Evolutionary conservation across 2,113 vertebrate genomes (phyloP), one percentile per base, ranked within the genome.

Genomic region (Sardina pilchardus): DNA sequence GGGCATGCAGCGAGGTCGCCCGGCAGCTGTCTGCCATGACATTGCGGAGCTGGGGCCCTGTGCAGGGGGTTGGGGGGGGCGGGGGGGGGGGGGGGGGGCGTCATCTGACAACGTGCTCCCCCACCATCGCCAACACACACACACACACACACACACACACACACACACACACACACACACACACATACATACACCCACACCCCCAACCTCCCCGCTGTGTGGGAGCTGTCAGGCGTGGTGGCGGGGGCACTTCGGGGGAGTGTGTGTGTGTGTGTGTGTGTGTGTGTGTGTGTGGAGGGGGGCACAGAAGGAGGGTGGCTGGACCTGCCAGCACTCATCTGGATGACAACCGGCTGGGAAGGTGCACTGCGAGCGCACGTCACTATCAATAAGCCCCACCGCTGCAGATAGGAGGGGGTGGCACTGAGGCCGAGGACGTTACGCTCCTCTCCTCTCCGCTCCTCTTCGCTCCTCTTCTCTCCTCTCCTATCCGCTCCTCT

Each of bases 311-410:
- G 71, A 78, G 92, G 91, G 89, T 91, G 92, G 91, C 91, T 85
- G 17, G 93, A 94, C 90, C 96, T 96, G 96, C 96, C 96, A 96
- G 95, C 94, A 90, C 91, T 91, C 90, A 90, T 96, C 81, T 93
- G 86, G 50, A 1, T 97, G 96, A 97, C 91, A 95, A 91, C 94
- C 81, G 85, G 90, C 95, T 93, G 88, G 92, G 93, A 96, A 97
- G 95, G 95, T 96, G 94, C 95, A 95, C 93, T 93, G 89, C 94
- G 89, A 94, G 95, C 95, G 91, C 93, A 90, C 93, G 92, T 95
- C 93, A 95, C 91, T 92, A 93, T 92, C 90, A 94, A 95, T 95
- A 93, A 96, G 92, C 90, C 93, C 91, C 85, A 92, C 93, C 93
- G 88, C 71, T 95, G 93, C 94, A 94, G 96, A 95, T 93, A 95